Evolutionary conservation across 2,797 vertebrate species (phyloP), one percentile per base, ranked within the genome.

Genomic region (Sebastes minor): DNA sequence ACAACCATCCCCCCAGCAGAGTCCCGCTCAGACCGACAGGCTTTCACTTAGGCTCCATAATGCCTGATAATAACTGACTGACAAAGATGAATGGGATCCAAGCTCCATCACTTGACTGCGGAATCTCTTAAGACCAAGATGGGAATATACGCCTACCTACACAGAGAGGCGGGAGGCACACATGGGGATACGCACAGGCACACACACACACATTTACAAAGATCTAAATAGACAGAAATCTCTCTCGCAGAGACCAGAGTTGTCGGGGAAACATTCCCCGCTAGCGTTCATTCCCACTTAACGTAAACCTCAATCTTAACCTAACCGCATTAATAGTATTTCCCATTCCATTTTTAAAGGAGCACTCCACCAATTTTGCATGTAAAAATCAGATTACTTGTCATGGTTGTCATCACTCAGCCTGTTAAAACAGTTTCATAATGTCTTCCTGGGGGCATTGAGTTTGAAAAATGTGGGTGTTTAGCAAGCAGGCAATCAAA

Each of bases 21-120:
- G 63, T 38, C 52, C 52, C 65, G 30, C 68, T 78, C 49, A 76
- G 76, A 57, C 65, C 20, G 20, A 75, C 82, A 83, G 82, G 64
- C 79, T 85, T 86, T 84, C 74, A 80, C 74, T 89, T 70, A 23
- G 56, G 72, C 83, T 42, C 59, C 23, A 68, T 90, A 89, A 92
- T 81, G 81, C 74, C 83, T 68, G 81, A 78, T 90, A 92, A 92
- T 92, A 91, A 86, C 82, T 75, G 82, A 90, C 85, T 90, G 91
- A 93, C 83, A 78, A 83, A 87, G 84, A 93, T 86, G 82, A 90
- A 94, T 91, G 76, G 59, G 63, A 87, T 75, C 67, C 78, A 68
- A 74, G 74, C 46, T 55, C 75, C 80, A 49, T 61, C 52, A 66
- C 72, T 72, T 84, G 78, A 80, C 80, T 76, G 33, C 78, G 22